Evolutionary conservation across 1,140 invertebrate species (phyloP).

Genomic region (Bombyx mori): DNA sequence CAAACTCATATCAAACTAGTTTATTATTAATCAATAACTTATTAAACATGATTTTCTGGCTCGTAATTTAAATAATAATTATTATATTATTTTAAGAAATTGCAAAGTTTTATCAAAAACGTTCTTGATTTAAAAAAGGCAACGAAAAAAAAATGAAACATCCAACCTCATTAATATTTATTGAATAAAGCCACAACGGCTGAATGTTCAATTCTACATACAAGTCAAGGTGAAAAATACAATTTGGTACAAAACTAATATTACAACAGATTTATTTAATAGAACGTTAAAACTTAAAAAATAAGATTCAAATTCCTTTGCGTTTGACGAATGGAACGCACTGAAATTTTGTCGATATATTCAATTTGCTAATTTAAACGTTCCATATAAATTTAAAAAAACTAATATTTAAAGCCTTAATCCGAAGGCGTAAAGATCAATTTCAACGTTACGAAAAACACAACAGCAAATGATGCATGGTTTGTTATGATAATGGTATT

Average conservation of each 20-base stretch:
- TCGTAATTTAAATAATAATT: too few relatives aligned
- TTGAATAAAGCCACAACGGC: constrained; percentile 44
- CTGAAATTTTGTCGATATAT: constrained; percentile 5
- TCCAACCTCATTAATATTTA: constrained; percentile 64
- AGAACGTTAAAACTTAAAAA: constrained; percentile 15
- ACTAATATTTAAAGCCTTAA: constrained; percentile 14
- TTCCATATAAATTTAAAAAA: constrained; percentile 4
- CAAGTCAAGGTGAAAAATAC: constrained; percentile 28
- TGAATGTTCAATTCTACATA: too few relatives aligned
- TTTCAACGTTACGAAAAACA: constrained; percentile 7
- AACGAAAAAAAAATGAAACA: constrained; percentile 37
- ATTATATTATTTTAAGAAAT: too few relatives aligned
- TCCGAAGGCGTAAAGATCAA: constrained; percentile 16
- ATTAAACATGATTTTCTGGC: too few relatives aligned
- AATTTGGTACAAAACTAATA: not conserved
- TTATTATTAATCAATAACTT: too few relatives aligned
- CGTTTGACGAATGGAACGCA: constrained; percentile 1
- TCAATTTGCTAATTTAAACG: constrained; percentile 10
- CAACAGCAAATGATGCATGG: constrained; percentile 9
- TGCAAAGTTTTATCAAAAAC: constrained; percentile 19
- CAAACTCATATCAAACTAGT: too few relatives aligned
- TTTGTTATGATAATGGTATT: constrained; percentile 61
- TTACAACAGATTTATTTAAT: too few relatives aligned
- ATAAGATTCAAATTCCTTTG: constrained; percentile 14
- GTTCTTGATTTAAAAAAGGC: constrained; percentile 45